Evolutionary conservation across 2,888 invertebrate genomes (phyloP), one percentile per base, ranked within the genome.

Genomic region (Cancer borealis): DNA sequence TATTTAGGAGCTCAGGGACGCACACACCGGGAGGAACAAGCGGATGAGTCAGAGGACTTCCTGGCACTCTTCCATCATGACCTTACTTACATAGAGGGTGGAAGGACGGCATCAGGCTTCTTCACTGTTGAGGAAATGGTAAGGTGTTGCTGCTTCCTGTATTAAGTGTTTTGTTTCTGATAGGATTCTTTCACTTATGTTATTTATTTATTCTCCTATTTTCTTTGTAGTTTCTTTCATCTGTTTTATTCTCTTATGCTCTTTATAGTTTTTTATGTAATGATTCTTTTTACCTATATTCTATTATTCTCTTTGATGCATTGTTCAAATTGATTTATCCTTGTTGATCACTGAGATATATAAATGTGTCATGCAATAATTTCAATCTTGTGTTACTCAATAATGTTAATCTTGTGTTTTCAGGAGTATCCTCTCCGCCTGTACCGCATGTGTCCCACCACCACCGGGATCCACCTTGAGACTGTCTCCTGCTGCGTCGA

Each of bases 11-110:
- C 99, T 0, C 98, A 98, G 95, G 98, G 98, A 96, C 98, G 99
- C 39, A 99, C 99, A 0, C 98, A 98, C 96, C 97, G 99, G 8
- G 99, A 99, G 97, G 99, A 99, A 96, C 99, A 99, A 97, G 98
- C 97, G 1, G 99, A 99, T 96, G 99, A 99, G 97, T 98, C 98
- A 0, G 98, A 99, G 92, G 99, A 99, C 96, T 99, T 99, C 97
- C 97, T 99, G 30, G 98, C 98, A 94, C 97, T 99, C 14, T 99
- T 99, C 97, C 98, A 98, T 93, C 97, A 98, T 26, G 98, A 98
- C 95, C 98, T 99, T 46, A 98, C 98, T 0, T 99, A 99, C 96
- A 99, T 99, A 96, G 99, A 99, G 97, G 99, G 99, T 95, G 99
- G 99, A n/a, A 97, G 99, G 96, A 99, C 99, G 21, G 98, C 98